A percentile compares a stretch with the other conserved stretches of the same genome.
Evolutionary conservation across 2,113 vertebrate species (phyloP).

Genomic region (Entosphenus tridentatus): DNA sequence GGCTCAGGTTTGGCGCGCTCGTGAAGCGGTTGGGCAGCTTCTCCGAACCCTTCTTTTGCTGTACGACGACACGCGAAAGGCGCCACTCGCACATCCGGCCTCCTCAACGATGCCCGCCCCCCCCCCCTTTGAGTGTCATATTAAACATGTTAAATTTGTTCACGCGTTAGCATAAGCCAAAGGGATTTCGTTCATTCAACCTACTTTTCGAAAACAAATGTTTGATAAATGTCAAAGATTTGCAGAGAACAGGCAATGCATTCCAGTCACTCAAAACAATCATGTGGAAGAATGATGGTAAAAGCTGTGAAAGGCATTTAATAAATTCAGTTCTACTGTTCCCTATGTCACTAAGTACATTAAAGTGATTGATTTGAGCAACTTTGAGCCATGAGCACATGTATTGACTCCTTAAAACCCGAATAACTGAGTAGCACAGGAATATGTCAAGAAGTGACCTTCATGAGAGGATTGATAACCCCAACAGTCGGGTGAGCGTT

Average conservation of each 20-base stretch:
- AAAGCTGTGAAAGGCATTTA: conserved; percentile 1
- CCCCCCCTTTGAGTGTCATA: conserved; percentile 14
- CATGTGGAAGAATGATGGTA: not conserved
- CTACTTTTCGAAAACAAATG: not conserved
- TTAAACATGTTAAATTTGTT: conserved; percentile 14
- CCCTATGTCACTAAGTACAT: not conserved
- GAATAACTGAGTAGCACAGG: conserved; percentile 10
- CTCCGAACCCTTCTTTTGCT: conserved; percentile 99
- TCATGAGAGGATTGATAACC: conserved; percentile 88
- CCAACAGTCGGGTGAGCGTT: conserved; percentile 87
- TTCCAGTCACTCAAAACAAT: not conserved
- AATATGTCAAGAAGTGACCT: conserved; percentile 26
- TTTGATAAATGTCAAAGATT: not conserved
- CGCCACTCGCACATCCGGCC: conserved; percentile 17
- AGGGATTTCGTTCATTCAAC: conserved; percentile 12
- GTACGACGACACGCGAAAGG: conserved; percentile 47
- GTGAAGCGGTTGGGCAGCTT: conserved; percentile 86
- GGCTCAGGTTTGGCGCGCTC: conserved; percentile 85
- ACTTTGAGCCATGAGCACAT: not conserved
- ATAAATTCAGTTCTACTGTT: not conserved
- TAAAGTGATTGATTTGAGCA: not conserved
- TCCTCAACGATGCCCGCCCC: conserved; percentile 14
- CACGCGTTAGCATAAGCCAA: conserved; percentile 15
- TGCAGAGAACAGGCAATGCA: too few relatives aligned
- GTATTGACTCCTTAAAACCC: conserved; percentile 12